These are phyloP conservation scores for Pharmacophagus antenor DNA, from an alignment of 2,888 invertebrate species.

Conservation along the genomic window DNA sequence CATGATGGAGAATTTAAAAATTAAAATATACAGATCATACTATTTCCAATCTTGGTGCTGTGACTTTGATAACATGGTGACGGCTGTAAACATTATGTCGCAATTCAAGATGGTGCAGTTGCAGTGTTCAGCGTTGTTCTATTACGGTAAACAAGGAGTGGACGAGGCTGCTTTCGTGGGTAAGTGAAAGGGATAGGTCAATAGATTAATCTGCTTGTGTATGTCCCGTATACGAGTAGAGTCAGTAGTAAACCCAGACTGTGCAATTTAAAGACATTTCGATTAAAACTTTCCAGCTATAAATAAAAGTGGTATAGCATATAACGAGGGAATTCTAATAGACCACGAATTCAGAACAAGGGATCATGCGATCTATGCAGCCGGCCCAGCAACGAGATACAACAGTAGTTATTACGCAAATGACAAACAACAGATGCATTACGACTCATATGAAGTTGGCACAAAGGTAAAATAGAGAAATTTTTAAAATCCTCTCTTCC, in stretches of 20 bases:
- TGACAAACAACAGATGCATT: slow-evolving; percentile 79
- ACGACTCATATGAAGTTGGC: slow-evolving; percentile 83
- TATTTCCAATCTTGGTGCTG: slow-evolving; percentile 79
- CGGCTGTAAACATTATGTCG: slow-evolving; percentile 73
- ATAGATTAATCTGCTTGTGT: no score
- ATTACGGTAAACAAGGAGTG: slow-evolving; percentile 76
- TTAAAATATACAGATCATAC: slow-evolving; percentile 74
- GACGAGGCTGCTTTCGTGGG: slow-evolving; percentile 66
- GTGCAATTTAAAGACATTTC: neutral
- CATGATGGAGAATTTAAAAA: slow-evolving; percentile 57
- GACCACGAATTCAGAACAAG: slow-evolving; percentile 82
- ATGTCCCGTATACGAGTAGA: neutral
- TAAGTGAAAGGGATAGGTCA: slow-evolving; percentile 37
- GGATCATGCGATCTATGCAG: slow-evolving; percentile 83
- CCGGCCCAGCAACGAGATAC: slow-evolving; percentile 84
- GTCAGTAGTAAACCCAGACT: neutral
- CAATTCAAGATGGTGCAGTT: slow-evolving; percentile 62
- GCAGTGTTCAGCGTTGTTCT: slow-evolving; percentile 79
- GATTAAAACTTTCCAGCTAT: slow-evolving; percentile 62
- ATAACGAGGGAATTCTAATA: slow-evolving; percentile 83
- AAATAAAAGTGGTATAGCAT: slow-evolving; percentile 76
- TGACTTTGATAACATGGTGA: slow-evolving; percentile 50
- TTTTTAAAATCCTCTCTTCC: no score
- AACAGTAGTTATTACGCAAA: slow-evolving; percentile 76
- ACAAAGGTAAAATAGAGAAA: slow-evolving; percentile 56